Conservation (phyloP, 1,140 invertebrate species). For the Zeugodacus cucurbitae region DNA sequence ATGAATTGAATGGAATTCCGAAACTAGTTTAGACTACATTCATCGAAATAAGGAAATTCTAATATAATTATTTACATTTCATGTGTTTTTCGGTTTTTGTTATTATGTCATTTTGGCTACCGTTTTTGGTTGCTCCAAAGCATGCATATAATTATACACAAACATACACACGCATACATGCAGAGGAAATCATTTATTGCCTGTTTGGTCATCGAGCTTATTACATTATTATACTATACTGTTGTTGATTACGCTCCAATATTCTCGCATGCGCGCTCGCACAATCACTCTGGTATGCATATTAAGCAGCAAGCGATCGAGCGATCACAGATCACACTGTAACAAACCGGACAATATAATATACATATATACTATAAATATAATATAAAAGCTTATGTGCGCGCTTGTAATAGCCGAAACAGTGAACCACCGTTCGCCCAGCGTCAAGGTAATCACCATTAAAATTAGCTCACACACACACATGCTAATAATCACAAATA, state of each 20-base stretch:
- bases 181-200: background rate
- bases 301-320: conserved; percentile 1
- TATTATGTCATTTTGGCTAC: conserved; percentile 2
- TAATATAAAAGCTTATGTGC: background rate
- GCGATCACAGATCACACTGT: background rate
- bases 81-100: background rate
- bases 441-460: conserved; percentile 22
- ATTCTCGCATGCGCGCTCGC: background rate
- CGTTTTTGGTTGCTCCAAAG: background rate
- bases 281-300: conserved; percentile 25
- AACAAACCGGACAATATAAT: background rate
- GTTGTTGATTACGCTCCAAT: conserved; percentile 32
- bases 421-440: conserved; percentile 12
- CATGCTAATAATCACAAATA: background rate
- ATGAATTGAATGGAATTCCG: conserved; percentile 9
- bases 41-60: conserved; percentile 6
- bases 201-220: background rate
- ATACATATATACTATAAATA: background rate
- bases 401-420: background rate
- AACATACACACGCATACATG: background rate
- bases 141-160: background rate
- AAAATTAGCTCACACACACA: conserved; percentile 16
- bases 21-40: background rate
- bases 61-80: background rate
- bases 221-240: conserved; percentile 1